phyloP scores from a whole-genome alignment of 2,113 vertebrate species.

The Syngnathus scovelli region DNA sequence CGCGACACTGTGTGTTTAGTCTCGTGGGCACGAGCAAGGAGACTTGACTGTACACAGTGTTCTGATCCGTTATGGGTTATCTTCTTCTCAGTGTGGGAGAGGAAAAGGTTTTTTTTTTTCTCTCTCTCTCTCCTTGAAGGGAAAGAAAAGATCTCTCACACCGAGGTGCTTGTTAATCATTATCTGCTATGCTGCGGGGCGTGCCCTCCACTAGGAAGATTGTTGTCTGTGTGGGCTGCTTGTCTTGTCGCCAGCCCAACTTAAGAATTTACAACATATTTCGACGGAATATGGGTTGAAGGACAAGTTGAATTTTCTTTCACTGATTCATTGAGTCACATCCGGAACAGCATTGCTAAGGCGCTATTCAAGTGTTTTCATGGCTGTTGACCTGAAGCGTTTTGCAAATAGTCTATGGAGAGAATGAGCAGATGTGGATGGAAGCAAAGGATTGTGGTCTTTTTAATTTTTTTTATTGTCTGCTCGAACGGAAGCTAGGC shows the following conservation, averaged over 20 bases:
- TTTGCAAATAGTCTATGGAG: background rate
- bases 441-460: background rate
- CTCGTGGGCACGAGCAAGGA: background rate
- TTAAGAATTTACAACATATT: background rate
- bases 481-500: too few relatives aligned
- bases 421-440: background rate
- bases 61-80: slow-evolving; percentile 38
- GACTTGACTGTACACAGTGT: slow-evolving; percentile 10
- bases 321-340: background rate
- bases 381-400: background rate
- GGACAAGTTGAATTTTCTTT: background rate
- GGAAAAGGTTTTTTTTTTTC: background rate
- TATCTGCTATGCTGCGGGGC: background rate
- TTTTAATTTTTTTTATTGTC: too few relatives aligned
- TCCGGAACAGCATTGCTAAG: background rate
- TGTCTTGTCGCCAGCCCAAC: background rate
- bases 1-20: slow-evolving; percentile 11
- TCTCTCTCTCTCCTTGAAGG: background rate
- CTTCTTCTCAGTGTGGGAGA: slow-evolving; percentile 21
- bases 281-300: background rate
- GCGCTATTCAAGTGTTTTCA: background rate
- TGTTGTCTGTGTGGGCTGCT: background rate
- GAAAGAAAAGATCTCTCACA: background rate
- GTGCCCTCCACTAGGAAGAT: background rate
- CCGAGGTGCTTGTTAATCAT: slow-evolving; percentile 2